Evolutionary conservation across 2,888 invertebrate species (phyloP).

Genomic region (Polydrusus cervinus): DNA sequence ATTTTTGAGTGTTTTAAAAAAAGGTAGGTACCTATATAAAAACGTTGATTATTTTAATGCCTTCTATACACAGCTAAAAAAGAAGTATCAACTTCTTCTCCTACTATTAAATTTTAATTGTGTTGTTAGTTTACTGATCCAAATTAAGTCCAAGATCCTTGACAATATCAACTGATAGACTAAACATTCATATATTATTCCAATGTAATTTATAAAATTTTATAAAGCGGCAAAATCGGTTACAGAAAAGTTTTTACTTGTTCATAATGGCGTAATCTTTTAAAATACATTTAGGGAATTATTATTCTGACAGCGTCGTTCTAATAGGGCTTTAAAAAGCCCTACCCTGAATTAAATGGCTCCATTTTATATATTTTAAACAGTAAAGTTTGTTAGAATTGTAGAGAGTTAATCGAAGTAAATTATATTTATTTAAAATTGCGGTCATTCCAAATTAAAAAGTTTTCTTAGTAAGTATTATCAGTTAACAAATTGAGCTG

Average conservation of each 20-base stretch:
- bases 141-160: too few relatives aligned
- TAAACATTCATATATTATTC: too few relatives aligned
- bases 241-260: background rate
- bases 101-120: too few relatives aligned
- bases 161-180: too few relatives aligned
- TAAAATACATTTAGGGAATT: constrained; percentile 6
- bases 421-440: constrained; percentile 9
- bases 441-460: constrained; percentile 11
- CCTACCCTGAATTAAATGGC: background rate
- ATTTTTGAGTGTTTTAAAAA: too few relatives aligned
- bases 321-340: constrained; percentile 6
- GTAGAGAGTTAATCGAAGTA: constrained; percentile 4
- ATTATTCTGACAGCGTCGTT: constrained; percentile 8
- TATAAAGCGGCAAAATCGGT: background rate
- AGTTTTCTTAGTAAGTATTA: background rate
- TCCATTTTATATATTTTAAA: constrained; percentile 8
- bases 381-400: constrained; percentile 4
- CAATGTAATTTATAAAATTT: too few relatives aligned
- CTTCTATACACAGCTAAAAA: too few relatives aligned
- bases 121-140: too few relatives aligned
- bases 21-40: too few relatives aligned
- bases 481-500: too few relatives aligned
- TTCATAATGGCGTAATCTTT: background rate
- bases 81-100: too few relatives aligned
- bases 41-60: too few relatives aligned